phyloP scores from a whole-genome alignment of 2,888 invertebrate species.

The Tanypteryx hageni region DNA sequence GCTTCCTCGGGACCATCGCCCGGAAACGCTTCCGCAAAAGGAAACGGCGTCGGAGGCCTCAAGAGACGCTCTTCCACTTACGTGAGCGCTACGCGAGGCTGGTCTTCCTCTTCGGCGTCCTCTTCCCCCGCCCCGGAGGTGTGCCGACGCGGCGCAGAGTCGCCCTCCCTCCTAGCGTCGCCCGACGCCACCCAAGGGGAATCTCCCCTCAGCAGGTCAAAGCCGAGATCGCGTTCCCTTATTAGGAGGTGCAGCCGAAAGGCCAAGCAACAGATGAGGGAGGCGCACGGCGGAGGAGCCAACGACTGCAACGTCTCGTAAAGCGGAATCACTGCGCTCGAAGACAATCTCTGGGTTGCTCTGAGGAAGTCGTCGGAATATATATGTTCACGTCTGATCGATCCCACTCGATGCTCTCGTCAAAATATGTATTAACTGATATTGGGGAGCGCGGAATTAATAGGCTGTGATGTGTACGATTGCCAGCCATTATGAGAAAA shows the following conservation, averaged over 20 bases:
- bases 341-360: slow-evolving; percentile 31
- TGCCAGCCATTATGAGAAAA: slow-evolving; percentile 35
- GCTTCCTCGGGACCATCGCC: slow-evolving; percentile 38
- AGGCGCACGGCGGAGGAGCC: slow-evolving; percentile 79
- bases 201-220: slow-evolving; percentile 75
- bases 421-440: slow-evolving; percentile 29
- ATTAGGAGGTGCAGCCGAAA: slow-evolving; percentile 88
- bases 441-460: slow-evolving; percentile 23
- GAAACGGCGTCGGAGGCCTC: slow-evolving; percentile 73
- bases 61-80: slow-evolving; percentile 87
- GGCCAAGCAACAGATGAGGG: slow-evolving; percentile 86
- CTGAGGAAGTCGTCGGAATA: slow-evolving; percentile 1
- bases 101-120: slow-evolving; percentile 69
- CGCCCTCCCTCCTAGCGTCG: slow-evolving; percentile 72
- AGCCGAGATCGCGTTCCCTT: slow-evolving; percentile 84
- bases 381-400: slow-evolving; percentile 45
- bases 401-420: slow-evolving; percentile 27
- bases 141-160: slow-evolving; percentile 71
- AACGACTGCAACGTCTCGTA: slow-evolving; percentile 86
- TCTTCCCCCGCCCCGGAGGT: slow-evolving; percentile 72
- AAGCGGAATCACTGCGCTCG: slow-evolving; percentile 70
- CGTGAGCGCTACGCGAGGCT: slow-evolving; percentile 71
- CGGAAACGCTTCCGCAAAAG: slow-evolving; percentile 74
- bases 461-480: slow-evolving; percentile 53
- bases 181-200: slow-evolving; percentile 72